phyloP scores from a whole-genome alignment of 2,888 invertebrate genomes.

The Parnassius mnemosyne region DNA sequence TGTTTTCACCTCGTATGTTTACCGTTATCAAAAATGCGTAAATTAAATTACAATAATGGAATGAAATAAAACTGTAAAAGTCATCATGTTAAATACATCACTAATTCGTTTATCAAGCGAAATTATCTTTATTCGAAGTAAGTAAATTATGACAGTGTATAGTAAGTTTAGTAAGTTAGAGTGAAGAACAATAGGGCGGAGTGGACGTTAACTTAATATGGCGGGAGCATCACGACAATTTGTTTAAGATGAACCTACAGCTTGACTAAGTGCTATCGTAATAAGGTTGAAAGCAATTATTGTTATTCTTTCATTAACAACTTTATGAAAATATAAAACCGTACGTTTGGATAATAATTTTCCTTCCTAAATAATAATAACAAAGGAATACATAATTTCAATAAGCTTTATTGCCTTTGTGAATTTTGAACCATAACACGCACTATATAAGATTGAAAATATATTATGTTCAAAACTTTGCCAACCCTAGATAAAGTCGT shows the following conservation, averaged over 20 bases:
- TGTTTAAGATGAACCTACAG: conserved; percentile 73
- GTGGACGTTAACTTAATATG: conserved; percentile 73
- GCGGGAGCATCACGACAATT: conserved; percentile 76
- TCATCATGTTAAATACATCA: conserved; percentile 31
- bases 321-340: too few species aligned
- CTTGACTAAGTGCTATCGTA: conserved; percentile 57
- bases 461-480: not conserved
- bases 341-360: too few species aligned
- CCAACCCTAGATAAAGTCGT: not conserved
- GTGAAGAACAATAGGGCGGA: conserved; percentile 43
- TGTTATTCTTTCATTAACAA: not conserved
- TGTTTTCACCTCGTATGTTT: conserved; percentile 26
- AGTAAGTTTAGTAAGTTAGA: conserved; percentile 50
- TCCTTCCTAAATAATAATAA: too few species aligned
- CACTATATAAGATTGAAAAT: too few species aligned
- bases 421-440: too few species aligned
- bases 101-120: conserved; percentile 38
- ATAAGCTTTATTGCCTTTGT: too few species aligned
- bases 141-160: conserved; percentile 56
- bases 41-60: not conserved
- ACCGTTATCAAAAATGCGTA: conserved; percentile 2
- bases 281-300: conserved; percentile 49
- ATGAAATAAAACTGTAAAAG: conserved; percentile 8
- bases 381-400: too few species aligned
- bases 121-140: conserved; percentile 47